Percentiles rank a stretch among this genome's conserved stretches.
Conservation (phyloP, 2,113 vertebrate genomes). For the Hemibagrus wyckioides region DNA sequence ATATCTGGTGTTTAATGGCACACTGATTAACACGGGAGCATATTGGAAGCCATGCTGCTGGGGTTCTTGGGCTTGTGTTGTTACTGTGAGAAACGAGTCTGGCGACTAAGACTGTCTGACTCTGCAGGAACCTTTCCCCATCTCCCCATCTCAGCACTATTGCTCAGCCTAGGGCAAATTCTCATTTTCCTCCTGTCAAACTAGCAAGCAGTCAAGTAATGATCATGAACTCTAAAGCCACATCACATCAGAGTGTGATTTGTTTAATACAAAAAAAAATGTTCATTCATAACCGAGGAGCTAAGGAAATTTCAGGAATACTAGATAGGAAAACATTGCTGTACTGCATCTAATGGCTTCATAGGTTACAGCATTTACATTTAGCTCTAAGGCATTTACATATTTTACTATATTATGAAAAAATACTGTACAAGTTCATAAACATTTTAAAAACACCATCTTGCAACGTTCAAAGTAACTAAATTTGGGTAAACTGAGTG, state of each 20-base stretch:
- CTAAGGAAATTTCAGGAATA: neutral
- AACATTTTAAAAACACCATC: neutral
- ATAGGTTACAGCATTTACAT: neutral
- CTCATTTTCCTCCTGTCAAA: constrained; percentile 17
- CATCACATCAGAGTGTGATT: neutral
- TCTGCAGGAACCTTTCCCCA: constrained; percentile 34
- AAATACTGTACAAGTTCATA: neutral
- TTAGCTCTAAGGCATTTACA: neutral
- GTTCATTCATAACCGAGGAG: neutral
- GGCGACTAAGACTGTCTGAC: constrained; percentile 46
- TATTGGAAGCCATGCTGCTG: neutral
- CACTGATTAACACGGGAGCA: neutral
- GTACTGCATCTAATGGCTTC: neutral
- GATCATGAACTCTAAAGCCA: neutral
- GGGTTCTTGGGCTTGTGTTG: constrained; percentile 21
- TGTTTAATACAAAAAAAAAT: neutral
- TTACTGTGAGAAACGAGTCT: constrained; percentile 44
- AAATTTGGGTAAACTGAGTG: neutral
- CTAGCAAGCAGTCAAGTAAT: constrained; percentile 2
- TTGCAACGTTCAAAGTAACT: neutral
- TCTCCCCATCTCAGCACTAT: constrained; percentile 34
- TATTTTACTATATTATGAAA: too few species aligned
- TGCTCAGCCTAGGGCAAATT: constrained; percentile 28
- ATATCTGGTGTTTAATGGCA: neutral
- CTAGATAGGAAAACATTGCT: neutral